These are phyloP conservation scores for Aegithalos caudatus DNA, from an alignment of 2,113 vertebrate species.

Conservation along the genomic window DNA sequence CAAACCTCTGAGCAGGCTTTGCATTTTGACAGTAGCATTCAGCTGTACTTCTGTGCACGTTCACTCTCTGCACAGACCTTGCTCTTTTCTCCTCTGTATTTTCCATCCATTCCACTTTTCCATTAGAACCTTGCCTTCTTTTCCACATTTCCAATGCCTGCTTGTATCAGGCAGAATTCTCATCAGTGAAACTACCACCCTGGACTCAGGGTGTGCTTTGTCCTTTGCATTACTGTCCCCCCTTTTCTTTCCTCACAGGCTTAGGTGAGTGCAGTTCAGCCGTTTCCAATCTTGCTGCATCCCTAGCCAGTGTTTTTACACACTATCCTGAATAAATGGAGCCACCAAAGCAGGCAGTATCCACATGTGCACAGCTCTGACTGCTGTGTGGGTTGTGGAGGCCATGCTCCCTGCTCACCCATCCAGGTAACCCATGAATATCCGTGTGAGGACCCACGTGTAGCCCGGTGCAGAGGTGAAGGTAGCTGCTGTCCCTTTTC, in stretches of 20 bases:
- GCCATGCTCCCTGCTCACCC: neutral
- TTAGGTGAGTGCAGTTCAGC: neutral
- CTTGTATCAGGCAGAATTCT: neutral
- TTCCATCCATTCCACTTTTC: neutral
- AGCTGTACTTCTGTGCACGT: neutral
- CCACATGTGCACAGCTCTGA: neutral
- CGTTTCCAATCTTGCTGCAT: neutral
- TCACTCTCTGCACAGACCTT: neutral
- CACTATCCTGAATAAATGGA: neutral
- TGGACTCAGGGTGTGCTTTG: neutral
- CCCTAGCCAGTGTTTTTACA: neutral
- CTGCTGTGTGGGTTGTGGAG: neutral
- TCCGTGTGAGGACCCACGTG: neutral
- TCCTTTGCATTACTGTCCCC: neutral
- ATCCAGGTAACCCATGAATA: neutral
- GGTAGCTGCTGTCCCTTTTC: neutral
- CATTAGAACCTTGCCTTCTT: neutral
- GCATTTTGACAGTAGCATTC: constrained; percentile 49
- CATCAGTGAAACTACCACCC: neutral
- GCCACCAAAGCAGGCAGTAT: neutral
- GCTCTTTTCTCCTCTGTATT: neutral
- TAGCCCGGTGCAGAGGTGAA: neutral
- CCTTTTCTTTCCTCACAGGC: neutral
- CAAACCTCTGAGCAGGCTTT: constrained; percentile 38
- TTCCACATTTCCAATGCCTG: neutral